Percentiles rank a stretch among this genome's conserved stretches.
Conservation (phyloP, 2,888 invertebrate species). For the Dicycla oo region DNA sequence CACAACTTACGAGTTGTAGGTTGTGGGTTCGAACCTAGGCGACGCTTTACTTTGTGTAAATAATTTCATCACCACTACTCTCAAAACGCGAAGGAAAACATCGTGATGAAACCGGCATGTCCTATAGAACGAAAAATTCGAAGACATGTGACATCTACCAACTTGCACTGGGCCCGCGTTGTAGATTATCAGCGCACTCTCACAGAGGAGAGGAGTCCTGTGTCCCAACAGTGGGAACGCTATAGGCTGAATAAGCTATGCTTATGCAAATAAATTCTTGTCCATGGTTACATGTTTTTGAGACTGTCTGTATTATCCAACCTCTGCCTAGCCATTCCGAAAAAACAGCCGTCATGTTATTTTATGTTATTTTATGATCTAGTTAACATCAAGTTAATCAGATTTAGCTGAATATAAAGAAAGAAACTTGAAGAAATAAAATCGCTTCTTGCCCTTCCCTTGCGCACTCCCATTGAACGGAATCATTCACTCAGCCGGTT, state of each 20-base stretch:
- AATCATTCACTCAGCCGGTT: slow-evolving; percentile 73
- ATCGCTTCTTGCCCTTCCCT: slow-evolving; percentile 31
- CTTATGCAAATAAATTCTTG: too few relatives aligned
- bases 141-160: not conserved
- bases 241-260: not conserved
- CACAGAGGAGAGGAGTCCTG: not conserved
- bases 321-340: too few relatives aligned
- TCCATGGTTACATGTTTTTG: too few relatives aligned
- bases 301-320: too few relatives aligned
- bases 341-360: too few relatives aligned
- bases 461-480: slow-evolving; percentile 39
- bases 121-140: not conserved
- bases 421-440: not conserved
- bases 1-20: not conserved
- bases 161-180: too few relatives aligned
- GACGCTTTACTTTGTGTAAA: not conserved
- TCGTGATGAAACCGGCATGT: too few relatives aligned
- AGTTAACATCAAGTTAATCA: too few relatives aligned
- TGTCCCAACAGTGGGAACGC: not conserved
- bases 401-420: not conserved
- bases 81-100: not conserved
- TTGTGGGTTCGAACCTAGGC: not conserved
- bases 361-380: too few relatives aligned
- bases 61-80: not conserved
- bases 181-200: too few relatives aligned